phyloP scores from a whole-genome alignment of 2,888 invertebrate species.

The Nemotelus nigrinus region DNA sequence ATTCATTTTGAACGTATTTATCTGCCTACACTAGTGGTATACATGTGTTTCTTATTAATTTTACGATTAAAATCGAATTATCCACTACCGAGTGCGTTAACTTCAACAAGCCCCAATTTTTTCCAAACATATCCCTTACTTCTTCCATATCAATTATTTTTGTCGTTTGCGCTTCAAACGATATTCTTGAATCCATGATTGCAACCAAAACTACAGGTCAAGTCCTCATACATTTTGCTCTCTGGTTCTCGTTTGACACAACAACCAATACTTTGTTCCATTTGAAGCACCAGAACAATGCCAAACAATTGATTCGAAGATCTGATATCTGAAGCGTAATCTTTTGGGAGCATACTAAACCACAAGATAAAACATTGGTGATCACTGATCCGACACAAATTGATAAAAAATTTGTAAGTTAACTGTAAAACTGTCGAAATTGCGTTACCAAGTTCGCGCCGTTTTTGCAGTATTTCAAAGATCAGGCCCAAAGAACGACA shows the following conservation, averaged over 20 bases:
- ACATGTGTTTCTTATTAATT: no score
- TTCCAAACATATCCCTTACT: no score
- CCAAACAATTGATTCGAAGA: not conserved
- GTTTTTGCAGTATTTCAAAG: constrained; percentile 27
- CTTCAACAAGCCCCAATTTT: no score
- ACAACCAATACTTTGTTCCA: not conserved
- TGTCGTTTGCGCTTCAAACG: no score
- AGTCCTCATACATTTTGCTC: no score
- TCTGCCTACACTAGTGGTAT: not conserved
- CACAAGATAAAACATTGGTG: constrained; percentile 41
- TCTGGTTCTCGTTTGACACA: no score
- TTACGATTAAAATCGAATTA: no score
- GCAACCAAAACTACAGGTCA: not conserved
- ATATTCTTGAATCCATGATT: not conserved
- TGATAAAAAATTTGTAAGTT: constrained; percentile 48
- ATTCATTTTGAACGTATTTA: constrained; percentile 16
- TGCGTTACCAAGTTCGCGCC: constrained; percentile 45
- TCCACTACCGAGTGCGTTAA: no score
- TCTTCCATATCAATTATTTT: no score
- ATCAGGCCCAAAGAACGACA: not conserved
- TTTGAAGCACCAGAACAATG: constrained; percentile 8
- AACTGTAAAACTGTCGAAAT: constrained; percentile 47
- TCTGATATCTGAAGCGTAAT: constrained; percentile 1
- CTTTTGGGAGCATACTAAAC: constrained; percentile 10
- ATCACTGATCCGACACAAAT: constrained; percentile 46